Evolutionary conservation across 2,797 vertebrate genomes (phyloP).

Genomic region (Okamejei kenojei): DNA sequence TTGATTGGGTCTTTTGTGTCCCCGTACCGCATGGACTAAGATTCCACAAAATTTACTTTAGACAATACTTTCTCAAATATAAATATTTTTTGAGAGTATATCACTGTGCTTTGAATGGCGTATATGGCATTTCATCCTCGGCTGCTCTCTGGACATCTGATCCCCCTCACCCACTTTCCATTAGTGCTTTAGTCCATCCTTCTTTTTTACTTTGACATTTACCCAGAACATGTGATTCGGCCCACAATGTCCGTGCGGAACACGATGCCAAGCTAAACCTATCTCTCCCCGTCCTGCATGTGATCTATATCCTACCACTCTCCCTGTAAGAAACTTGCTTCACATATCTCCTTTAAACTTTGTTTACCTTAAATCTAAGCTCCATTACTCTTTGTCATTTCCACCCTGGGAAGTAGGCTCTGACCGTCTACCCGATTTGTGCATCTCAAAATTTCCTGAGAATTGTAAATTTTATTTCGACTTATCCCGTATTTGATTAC

Average conservation of each 20-base stretch:
- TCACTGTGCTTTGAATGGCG: background rate
- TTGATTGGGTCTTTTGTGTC: background rate
- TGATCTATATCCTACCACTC: no score
- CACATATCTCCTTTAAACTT: no score
- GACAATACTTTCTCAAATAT: background rate
- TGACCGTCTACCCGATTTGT: no score
- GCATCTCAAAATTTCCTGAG: no score
- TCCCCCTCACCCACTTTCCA: background rate
- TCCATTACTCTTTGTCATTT: no score
- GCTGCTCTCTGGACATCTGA: background rate
- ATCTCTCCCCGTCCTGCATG: no score
- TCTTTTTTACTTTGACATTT: background rate
- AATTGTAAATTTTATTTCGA: background rate
- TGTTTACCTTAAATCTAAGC: no score
- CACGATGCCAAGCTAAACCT: no score
- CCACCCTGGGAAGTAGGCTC: no score
- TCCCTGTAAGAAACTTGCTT: no score
- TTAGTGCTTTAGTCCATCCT: background rate
- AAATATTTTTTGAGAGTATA: background rate
- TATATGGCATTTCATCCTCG: background rate
- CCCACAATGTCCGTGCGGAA: no score
- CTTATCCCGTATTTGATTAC: background rate
- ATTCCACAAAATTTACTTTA: background rate
- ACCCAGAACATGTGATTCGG: no score
- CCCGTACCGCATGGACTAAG: background rate